Base-by-base conservation (phyloP, 2,888 invertebrate species). In the Diaphora mendica region DNA sequence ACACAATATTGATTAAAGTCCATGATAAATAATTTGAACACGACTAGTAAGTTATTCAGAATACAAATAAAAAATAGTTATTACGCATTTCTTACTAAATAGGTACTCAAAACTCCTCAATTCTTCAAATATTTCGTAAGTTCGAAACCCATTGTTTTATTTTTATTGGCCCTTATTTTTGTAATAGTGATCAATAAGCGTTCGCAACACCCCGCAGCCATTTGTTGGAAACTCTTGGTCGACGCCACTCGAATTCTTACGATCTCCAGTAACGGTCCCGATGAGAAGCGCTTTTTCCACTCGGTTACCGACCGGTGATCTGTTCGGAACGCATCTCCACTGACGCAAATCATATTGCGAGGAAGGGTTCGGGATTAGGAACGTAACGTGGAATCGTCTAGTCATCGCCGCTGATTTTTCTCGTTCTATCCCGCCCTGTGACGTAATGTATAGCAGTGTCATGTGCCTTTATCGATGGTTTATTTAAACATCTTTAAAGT, bases 261-360 rank as follows among this genome's bases (percentile, higher is more conserved):
- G 88, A 90, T 85, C 86, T 86, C 83, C 82, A 84, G 89, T 90
- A 89, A 90, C 89, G 88, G 91, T 85, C 88, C 87, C 88, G 93
- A 95, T 95, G 95, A 95, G 93, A 93, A 91, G 95, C 93, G 92
- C 87, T 95, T 95, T 95, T 95, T 95, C 95, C 95, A 93, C 89
- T 95, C 95, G 92, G 95, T 95, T 95, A 95, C 94, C 95, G 91
- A 87, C 90, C 91, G 93, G 92, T 94, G 95, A 95, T 95, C 95
- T 95, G 93, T 92, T 92, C 92, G 84, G 90, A 93, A 93, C 93
- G 94, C 94, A 94, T 94, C 94, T 91, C 90, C 94, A 94, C 92
- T 94, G 95, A 95, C 95, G 95, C 95, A 95, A 95, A 95, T 95
- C 95, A 95, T 95, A 95, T 95, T 94, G 94, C 93, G 91, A 91